A percentile compares a stretch with the other conserved stretches of the same genome.
These are phyloP conservation scores for Drosophila leonis DNA, from an alignment of 2,888 invertebrate species.

Conservation along the genomic window DNA sequence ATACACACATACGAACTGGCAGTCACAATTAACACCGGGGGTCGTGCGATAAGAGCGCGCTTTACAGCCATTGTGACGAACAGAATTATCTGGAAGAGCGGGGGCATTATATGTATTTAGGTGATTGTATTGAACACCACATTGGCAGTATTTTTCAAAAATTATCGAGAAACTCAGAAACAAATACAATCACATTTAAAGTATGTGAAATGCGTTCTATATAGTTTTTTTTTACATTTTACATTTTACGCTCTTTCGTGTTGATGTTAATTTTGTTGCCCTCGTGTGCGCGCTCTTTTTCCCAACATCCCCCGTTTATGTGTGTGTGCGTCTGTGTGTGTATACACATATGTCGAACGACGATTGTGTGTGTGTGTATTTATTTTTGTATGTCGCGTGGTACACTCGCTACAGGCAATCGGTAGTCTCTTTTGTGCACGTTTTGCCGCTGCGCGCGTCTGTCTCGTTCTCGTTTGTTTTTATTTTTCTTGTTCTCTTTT, in stretches of 20 bases:
- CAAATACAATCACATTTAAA: slow-evolving; percentile 2
- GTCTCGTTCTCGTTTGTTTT: slow-evolving; percentile 74
- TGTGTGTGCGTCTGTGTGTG: slow-evolving; percentile 32
- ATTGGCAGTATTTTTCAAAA: slow-evolving; percentile 72
- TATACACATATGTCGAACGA: slow-evolving; percentile 25
- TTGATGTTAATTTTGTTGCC: slow-evolving; percentile 59
- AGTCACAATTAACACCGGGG: slow-evolving; percentile 76
- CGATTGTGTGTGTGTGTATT: slow-evolving; percentile 35
- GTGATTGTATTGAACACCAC: no score
- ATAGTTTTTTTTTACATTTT: slow-evolving; percentile 19
- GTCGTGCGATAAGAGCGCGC: slow-evolving; percentile 73
- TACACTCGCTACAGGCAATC: slow-evolving; percentile 61
- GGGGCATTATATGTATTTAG: slow-evolving; percentile 17
- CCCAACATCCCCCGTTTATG: slow-evolving; percentile 47
- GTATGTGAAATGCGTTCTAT: slow-evolving; percentile 36
- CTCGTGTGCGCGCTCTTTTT: slow-evolving; percentile 81
- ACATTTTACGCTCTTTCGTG: slow-evolving; percentile 54
- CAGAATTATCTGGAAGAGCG: slow-evolving; percentile 54
- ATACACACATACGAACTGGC: slow-evolving; percentile 1
- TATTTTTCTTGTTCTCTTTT: slow-evolving; percentile 78
- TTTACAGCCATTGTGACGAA: slow-evolving; percentile 22
- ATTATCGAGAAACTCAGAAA: slow-evolving; percentile 26
- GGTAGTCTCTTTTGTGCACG: slow-evolving; percentile 63
- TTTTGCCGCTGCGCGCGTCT: slow-evolving; percentile 72
- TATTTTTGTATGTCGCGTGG: slow-evolving; percentile 46